Evolutionary conservation across 2,113 vertebrate genomes (phyloP).

Genomic region (Coturnix japonica): DNA sequence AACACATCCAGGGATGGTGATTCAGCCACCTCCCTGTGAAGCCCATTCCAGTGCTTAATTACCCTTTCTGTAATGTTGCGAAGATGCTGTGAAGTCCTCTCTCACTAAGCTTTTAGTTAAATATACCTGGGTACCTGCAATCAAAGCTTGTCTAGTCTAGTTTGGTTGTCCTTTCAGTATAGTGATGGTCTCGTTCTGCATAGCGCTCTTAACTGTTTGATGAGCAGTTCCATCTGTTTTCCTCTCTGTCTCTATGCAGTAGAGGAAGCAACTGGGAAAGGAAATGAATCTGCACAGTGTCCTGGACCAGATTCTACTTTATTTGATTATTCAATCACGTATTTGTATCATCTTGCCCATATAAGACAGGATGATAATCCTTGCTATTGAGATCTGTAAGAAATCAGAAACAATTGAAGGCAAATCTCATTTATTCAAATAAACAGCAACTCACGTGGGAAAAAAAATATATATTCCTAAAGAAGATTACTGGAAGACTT

Average conservation of each 20-base stretch:
- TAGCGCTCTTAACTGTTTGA: background rate
- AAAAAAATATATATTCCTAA: background rate
- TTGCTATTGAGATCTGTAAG: background rate
- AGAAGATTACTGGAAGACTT: background rate
- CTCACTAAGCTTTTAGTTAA: background rate
- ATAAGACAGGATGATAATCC: background rate
- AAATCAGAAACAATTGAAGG: background rate
- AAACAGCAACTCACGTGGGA: background rate
- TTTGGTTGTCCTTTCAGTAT: background rate
- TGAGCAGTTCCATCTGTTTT: conserved; percentile 15
- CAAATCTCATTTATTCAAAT: background rate
- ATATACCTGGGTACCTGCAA: background rate
- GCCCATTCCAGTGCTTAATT: no score
- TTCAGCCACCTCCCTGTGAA: no score
- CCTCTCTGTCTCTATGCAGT: background rate
- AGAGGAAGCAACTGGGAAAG: conserved; percentile 23
- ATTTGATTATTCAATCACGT: conserved; percentile 5
- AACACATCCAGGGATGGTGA: no score
- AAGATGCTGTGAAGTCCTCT: background rate
- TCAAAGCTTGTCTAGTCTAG: background rate
- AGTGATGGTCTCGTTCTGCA: background rate
- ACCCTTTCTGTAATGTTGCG: no score
- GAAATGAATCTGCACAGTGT: conserved; percentile 8
- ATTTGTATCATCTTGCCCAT: background rate
- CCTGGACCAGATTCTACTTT: background rate